Percentiles rank a stretch among this genome's conserved stretches.
Conservation (phyloP, 1,140 invertebrate species). For the Ceratitis capitata region DNA sequence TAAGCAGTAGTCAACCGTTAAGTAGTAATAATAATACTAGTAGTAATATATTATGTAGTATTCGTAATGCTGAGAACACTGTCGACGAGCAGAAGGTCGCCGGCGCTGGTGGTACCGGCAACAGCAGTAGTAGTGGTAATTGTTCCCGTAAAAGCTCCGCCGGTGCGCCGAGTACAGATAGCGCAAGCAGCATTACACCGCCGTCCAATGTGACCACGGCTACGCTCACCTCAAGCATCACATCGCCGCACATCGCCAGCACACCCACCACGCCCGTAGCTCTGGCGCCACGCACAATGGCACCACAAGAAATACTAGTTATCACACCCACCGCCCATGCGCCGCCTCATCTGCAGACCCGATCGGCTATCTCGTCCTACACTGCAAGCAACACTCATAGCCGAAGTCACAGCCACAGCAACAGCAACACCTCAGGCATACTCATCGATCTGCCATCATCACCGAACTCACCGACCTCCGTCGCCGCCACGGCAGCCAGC, state of each 20-base stretch:
- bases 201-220: conserved; percentile 61
- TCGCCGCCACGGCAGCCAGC: neutral
- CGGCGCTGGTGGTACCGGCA: neutral
- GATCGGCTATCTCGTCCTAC: too few relatives aligned
- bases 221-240: conserved; percentile 52
- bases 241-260: conserved; percentile 42
- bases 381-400: neutral
- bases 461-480: neutral
- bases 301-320: conserved; percentile 17
- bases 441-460: conserved; percentile 16
- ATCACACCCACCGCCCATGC: conserved; percentile 11
- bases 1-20: conserved; percentile 44
- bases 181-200: conserved; percentile 52
- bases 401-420: neutral
- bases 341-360: too few relatives aligned
- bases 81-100: neutral
- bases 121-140: conserved; percentile 38
- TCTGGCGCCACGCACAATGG: neutral
- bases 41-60: neutral
- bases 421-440: conserved; percentile 32
- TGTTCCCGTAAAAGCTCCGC: conserved; percentile 49
- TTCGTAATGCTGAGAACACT: conserved; percentile 4
- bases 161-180: conserved; percentile 41
- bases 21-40: conserved; percentile 32
- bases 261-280: conserved; percentile 41